Evolutionary conservation across 2,113 vertebrate species (phyloP).

Genomic region (Irena cyanogastra): DNA sequence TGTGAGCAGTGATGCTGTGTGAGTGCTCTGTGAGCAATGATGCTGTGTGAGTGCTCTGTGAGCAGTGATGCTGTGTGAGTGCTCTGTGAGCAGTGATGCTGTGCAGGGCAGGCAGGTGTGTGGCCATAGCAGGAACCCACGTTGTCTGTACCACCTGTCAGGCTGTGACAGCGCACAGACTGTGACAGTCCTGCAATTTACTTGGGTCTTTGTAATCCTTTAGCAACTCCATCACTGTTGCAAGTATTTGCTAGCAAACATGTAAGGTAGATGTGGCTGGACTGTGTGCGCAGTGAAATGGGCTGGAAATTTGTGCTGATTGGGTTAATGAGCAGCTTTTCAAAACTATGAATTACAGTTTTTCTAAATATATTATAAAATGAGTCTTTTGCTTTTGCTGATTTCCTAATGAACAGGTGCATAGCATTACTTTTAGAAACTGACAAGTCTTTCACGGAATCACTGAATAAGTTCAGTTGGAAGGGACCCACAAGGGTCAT

Average conservation of each 20-base stretch:
- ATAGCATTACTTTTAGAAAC: neutral
- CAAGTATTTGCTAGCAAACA: neutral
- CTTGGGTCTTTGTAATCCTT: neutral
- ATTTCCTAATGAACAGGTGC: neutral
- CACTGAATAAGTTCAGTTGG: neutral
- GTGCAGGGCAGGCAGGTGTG: neutral
- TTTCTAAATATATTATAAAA: neutral
- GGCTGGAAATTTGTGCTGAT: neutral
- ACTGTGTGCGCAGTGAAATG: neutral
- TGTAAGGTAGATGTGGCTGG: neutral
- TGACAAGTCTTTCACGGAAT: neutral
- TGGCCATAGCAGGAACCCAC: neutral
- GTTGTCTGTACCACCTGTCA: fast-evolving
- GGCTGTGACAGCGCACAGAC: neutral
- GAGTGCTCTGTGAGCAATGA: no score
- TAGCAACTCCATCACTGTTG: fast-evolving
- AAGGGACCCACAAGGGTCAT: neutral
- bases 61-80: neutral
- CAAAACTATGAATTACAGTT: neutral
- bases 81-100: no score
- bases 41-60: neutral
- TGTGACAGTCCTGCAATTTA: neutral
- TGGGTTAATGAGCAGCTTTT: neutral
- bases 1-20: neutral
- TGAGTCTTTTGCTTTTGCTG: neutral